Evolutionary conservation across 2,113 vertebrate genomes (phyloP), one percentile per base, ranked within the genome.

Genomic region (Lepus timidus): DNA sequence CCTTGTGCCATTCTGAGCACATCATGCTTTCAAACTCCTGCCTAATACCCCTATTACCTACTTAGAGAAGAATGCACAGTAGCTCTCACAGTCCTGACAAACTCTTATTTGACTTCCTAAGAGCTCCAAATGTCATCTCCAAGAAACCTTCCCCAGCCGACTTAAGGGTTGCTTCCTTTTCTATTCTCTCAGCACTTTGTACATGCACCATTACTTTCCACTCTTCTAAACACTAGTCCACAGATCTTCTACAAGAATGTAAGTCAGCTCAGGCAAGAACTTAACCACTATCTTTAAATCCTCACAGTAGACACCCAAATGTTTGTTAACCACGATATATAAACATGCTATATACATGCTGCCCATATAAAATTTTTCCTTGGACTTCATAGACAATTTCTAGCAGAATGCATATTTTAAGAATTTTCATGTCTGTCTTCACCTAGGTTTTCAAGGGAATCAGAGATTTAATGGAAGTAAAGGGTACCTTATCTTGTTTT

Each of bases 361-460:
- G 27, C 62, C 73, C 88, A 90, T 92, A 87, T 61, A 83, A 4
- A 84, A 61, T 39, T 80, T 90, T 85, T 70, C 44, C n/a, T 78
- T 76, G 14, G 31, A 67, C 67, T 78, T 17, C 20, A 88, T 0
- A 49, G 20, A 67, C 33, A 74, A 62, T 70, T 73, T 93, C 13
- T 75, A 62, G 29, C 27, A 94, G 49, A 92, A 84, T 27, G 14
- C n/a, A 80, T 76, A 65, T 73, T 70, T 70, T 91, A 95, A 82
- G 61, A 87, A 31, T 74, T 75, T 87, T 44, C 27, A 84, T 55
- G 17, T 78, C 67, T 74, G 51, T 55, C 19, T 95, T 81, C 31
- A 90, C 55, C 70, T 70, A 74, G 62, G 78, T 55, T 88, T 92
- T 91, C 76, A 84, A 92, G 39, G 19, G 2, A 97, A 92, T n/a